Percentiles rank a stretch among this genome's conserved stretches.
phyloP scores from a whole-genome alignment of 2,113 vertebrate genomes.

The Rhegmatorhina hoffmannsi region DNA sequence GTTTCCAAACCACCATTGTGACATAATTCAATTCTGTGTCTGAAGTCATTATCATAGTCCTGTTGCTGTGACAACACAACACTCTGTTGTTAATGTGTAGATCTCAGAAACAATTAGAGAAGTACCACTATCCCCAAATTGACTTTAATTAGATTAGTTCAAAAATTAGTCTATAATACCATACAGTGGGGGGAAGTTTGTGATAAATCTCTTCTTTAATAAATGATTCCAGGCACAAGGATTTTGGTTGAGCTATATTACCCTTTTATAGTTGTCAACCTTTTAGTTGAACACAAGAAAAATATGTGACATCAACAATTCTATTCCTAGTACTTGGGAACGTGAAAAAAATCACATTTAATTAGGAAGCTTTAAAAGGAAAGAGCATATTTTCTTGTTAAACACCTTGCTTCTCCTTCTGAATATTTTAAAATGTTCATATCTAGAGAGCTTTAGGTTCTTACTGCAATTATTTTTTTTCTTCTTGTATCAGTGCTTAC shows the following conservation, averaged over 20 bases:
- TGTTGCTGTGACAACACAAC: background rate
- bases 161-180: slow-evolving; percentile 5
- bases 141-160: slow-evolving; percentile 13
- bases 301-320: background rate
- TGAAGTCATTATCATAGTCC: background rate
- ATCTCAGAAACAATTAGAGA: slow-evolving; percentile 33
- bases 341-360: background rate
- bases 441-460: background rate
- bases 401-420: background rate
- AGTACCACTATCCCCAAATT: background rate
- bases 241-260: background rate
- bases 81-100: background rate
- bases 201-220: background rate
- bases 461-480: background rate
- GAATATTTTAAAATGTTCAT: background rate
- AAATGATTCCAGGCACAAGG: background rate
- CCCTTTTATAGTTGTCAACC: background rate
- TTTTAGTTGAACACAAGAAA: background rate
- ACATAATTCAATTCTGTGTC: background rate
- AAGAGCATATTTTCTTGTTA: background rate
- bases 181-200: background rate
- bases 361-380: background rate
- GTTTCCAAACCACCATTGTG: background rate
- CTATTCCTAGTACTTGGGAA: background rate
- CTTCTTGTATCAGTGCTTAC: background rate